These are phyloP conservation scores for Epinotia demarniana DNA, from an alignment of 2,888 invertebrate species.

Conservation along the genomic window DNA sequence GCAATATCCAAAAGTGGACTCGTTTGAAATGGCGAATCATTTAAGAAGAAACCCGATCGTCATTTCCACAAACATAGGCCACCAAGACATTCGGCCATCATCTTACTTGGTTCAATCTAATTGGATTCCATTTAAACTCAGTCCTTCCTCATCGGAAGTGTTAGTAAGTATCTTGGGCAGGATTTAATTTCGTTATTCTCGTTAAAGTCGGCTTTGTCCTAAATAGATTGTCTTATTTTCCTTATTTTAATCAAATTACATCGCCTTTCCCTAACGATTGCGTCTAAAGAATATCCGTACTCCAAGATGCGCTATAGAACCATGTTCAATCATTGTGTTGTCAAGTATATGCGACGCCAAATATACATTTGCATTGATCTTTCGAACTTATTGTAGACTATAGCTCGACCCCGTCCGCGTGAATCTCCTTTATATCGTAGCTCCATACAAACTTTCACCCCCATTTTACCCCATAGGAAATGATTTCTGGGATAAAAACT, in stretches of 20 bases:
- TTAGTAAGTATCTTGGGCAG: constrained; percentile 18
- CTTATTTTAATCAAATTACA: constrained; percentile 26
- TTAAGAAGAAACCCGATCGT: not conserved
- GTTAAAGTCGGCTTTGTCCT: constrained; percentile 25
- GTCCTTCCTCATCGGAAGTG: constrained; percentile 18
- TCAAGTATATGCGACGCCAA: no score
- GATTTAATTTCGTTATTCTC: constrained; percentile 34
- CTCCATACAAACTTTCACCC: no score
- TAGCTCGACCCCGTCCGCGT: no score
- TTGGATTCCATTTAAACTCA: constrained; percentile 7
- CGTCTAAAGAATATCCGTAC: not conserved
- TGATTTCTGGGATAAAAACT: no score
- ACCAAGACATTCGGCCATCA: not conserved
- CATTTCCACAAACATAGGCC: not conserved
- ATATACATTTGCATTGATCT: no score
- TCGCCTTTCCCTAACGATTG: constrained; percentile 3
- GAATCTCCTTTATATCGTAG: no score
- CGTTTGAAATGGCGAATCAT: no score
- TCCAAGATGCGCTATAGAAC: not conserved
- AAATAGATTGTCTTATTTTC: constrained; percentile 34
- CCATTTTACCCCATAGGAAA: no score
- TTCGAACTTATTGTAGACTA: no score
- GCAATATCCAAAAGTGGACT: no score
- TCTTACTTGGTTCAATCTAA: not conserved
- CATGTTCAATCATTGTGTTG: no score